Percentiles rank a stretch among this genome's conserved stretches.
Conservation (phyloP, 2,797 vertebrate species). For the Paratrypauchen microcephalus region DNA sequence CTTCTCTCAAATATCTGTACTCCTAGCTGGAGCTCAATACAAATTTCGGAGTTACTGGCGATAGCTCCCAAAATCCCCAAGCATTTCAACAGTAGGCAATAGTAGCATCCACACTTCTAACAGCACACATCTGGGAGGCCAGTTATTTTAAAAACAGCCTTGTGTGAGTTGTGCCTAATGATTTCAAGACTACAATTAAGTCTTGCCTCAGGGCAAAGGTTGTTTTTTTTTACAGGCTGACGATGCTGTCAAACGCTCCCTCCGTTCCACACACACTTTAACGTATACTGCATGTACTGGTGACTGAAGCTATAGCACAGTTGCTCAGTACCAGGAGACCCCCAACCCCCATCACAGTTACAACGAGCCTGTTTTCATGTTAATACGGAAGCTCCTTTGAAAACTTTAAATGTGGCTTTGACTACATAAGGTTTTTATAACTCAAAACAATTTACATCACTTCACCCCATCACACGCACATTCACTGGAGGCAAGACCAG, state of each 20-base stretch:
- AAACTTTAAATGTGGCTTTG: background rate
- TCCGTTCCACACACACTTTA: constrained; percentile 36
- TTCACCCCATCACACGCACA: no score
- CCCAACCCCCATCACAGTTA: constrained; percentile 15
- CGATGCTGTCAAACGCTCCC: constrained; percentile 38
- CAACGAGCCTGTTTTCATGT: constrained; percentile 19
- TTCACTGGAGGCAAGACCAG: no score
- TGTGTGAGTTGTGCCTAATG: constrained; percentile 54
- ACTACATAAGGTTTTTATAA: no score
- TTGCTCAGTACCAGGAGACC: constrained; percentile 43
- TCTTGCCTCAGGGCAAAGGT: constrained; percentile 39
- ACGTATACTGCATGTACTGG: constrained; percentile 38
- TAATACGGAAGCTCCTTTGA: background rate
- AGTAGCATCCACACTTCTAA: constrained; percentile 1
- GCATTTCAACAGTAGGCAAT: no score
- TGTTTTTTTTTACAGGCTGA: constrained; percentile 49
- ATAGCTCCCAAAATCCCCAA: no score
- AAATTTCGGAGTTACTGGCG: no score
- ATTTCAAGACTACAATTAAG: constrained; percentile 70
- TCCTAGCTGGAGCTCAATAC: no score
- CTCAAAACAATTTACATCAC: no score
- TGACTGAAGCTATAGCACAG: constrained; percentile 52
- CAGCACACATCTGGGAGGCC: constrained; percentile 57
- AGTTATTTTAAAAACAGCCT: constrained; percentile 63
- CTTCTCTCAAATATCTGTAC: no score